Conservation (phyloP, 1,140 invertebrate genomes). For the Drosophila insularis region DNA sequence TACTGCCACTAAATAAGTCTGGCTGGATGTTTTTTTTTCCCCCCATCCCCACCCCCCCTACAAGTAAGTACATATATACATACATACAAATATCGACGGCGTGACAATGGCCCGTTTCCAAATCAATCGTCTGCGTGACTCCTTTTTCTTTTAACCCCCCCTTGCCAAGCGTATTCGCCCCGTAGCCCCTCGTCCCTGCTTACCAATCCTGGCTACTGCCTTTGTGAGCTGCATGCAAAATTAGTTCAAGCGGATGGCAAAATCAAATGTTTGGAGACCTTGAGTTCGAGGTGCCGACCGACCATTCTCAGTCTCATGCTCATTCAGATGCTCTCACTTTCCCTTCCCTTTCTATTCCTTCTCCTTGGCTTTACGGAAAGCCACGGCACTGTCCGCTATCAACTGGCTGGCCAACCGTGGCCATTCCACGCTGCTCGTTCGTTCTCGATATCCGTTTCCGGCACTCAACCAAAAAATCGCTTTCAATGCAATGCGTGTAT, state of each 20-base stretch:
- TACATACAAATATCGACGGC: constrained; percentile 37
- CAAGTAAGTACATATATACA: not conserved
- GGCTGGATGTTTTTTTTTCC: not conserved
- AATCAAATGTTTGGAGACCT: constrained; percentile 74
- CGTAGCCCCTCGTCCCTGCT: not conserved
- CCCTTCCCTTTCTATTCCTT: not conserved
- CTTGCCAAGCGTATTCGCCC: too few relatives aligned
- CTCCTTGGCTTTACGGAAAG: too few relatives aligned
- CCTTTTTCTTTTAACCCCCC: constrained; percentile 6
- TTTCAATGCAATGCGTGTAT: constrained; percentile 56
- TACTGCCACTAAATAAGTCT: constrained; percentile 10
- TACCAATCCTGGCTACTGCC: constrained; percentile 9
- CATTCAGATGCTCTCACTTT: not conserved
- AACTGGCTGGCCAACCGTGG: not conserved
- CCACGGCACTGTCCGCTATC: not conserved
- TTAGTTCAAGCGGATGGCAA: constrained; percentile 47
- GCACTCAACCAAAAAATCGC: constrained; percentile 44
- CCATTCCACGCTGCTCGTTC: constrained; percentile 9
- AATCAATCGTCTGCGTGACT: constrained; percentile 78
- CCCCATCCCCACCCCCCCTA: not conserved
- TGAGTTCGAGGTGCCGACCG: constrained; percentile 31
- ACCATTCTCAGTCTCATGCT: not conserved
- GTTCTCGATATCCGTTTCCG: constrained; percentile 68
- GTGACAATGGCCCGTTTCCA: constrained; percentile 74
- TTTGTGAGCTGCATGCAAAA: constrained; percentile 76